Base-by-base conservation (phyloP, 2,797 vertebrate genomes). In the Trachurus trachurus region DNA sequence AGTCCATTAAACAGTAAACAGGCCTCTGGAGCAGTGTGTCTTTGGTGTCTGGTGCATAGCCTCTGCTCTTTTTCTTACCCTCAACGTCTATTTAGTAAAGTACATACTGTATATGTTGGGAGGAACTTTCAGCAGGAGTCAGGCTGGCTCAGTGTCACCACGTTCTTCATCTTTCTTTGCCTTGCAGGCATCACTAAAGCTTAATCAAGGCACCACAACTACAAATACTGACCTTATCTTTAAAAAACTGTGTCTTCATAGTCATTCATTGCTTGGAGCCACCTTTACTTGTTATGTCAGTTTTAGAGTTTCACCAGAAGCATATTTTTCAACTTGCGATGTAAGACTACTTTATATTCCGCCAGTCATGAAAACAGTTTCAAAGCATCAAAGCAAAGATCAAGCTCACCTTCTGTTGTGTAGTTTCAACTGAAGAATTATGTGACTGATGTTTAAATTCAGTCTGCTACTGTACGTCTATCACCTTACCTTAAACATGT, bases 1-100 rank as follows among this genome's bases (percentile, higher is more conserved):
- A 76, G 72, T 74, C 66, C 76, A 80, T 87, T 86, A 86, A 89
- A 81, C 78, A 81, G 74, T 83, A 84, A 88, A 80, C 80, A 74
- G 68, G 68, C 57, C 49, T 83, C 71, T 75, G 61, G 21, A 83
- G 84, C 45, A 44, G 45, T 34, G 39, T 59, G 70, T 76, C 75
- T 80, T 71, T 65, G 60, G 78, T 79, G 45, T 65, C 39, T 12
- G 15, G 50, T 76, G 74, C 47, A 53, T 37, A 61, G 50, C 63
- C 76, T 50, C 71, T 52, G 78, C 73, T 83, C 67, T 66, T 54
- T 34, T 47, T 81, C 80, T 87, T 60, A 80, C 67, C 70, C 78
- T 79, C 70, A 84, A 31, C 61, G 62, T 34, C 57, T 44, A 60
- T 81, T 82, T 45, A 79, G 63, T 21, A 40, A 22, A 72, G 39